Evolutionary conservation across 53 echinoderm and acorn worm species (phyloP), one percentile per base, ranked within the genome.

Genomic region (Patiria pectinifera): DNA sequence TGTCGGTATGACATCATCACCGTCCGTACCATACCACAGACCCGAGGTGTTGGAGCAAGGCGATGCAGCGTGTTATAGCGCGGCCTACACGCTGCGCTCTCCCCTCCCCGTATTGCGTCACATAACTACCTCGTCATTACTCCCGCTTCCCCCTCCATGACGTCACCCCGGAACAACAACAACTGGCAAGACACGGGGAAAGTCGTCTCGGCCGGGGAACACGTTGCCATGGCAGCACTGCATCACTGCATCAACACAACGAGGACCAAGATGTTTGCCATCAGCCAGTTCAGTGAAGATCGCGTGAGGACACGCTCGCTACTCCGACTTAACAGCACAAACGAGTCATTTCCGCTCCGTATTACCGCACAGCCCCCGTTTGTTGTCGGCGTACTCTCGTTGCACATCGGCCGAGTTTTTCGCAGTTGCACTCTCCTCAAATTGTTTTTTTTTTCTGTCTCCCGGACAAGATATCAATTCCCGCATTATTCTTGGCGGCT

Each of bases 271-370:
- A 14, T 66, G 74, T n/a, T 74, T 74, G 74, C 74, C 24, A 74
- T 74, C 22, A 4, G 59, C 59, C 21, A 59, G 53, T 53, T 15
- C n/a, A 8, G 44, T 11, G 11, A 8, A 53, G 84, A 84, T 84
- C 84, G 84, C 84, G 84, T 84, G 84, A 23, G 26, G 63, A 66
- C 21, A 2, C 63, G 69, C 24, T 26, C 25, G 66, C 66, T 10
- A 11, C 16, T 15, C 11, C 66, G 47, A 69, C 45, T 85, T 69
- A 45, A 72, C 86, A 46, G 47, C n/a, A 35, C 60, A 77, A 87
- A 87, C 53, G 76, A 87, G 76, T 19, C 87, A 76, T 60, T 76
- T 87, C 87, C 87, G 87, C 16, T 87, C 49, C 60, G 87, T 59
- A 77, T 62, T 76, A 87, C 9, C 4, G 74, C 15, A 9, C 74